phyloP scores from a whole-genome alignment of 2,113 vertebrate genomes.

The Sus scrofa region T2T-Sscrofa CM000816.6:33798001-33798500 shows the following conservation, averaged over 20 bases:
- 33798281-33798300: neutral
- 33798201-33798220: neutral
- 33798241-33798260: neutral
- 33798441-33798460: too few species aligned
- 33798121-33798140: neutral
- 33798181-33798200: neutral
- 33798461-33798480: too few species aligned
- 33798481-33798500: too few species aligned
- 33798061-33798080: neutral
- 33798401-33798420: neutral
- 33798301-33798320: neutral
- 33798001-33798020: neutral
- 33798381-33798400: neutral
- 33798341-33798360: neutral
- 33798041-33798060: conserved; percentile 18
- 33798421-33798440: neutral
- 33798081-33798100: neutral
- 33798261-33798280: neutral
- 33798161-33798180: neutral
- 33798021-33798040: neutral
- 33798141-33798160: neutral
- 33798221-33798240: neutral
- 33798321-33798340: neutral
- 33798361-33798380: neutral
- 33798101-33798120: neutral